Evolutionary conservation across 2,888 invertebrate genomes (phyloP).

Genomic region (Phania funesta): DNA sequence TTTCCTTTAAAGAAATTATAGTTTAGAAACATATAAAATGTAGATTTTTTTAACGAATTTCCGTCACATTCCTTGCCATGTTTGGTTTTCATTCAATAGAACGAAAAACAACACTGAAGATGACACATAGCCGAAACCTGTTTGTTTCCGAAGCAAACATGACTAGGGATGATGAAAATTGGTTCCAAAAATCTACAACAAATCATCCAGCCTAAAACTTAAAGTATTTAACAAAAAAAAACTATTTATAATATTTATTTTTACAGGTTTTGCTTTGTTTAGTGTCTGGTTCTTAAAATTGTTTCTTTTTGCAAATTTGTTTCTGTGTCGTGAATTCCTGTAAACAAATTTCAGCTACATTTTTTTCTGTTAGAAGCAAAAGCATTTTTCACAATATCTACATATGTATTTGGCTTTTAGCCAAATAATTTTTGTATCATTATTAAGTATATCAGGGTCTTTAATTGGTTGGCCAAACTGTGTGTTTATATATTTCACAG

Average conservation of each 20-base stretch:
- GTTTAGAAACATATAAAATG: no score
- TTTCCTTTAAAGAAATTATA: no score
- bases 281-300: slow-evolving; percentile 15
- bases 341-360: slow-evolving; percentile 40
- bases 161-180: no score
- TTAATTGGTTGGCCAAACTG: neutral
- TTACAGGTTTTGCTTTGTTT: neutral
- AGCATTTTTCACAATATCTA: slow-evolving; percentile 43
- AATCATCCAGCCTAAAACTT: no score
- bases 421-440: slow-evolving; percentile 32
- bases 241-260: neutral
- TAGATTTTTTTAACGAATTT: no score
- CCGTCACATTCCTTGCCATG: no score
- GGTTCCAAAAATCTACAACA: no score
- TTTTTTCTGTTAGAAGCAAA: slow-evolving; percentile 19
- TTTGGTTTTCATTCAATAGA: no score
- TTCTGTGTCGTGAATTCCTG: slow-evolving; percentile 45
- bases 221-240: no score
- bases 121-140: no score
- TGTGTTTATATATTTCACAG: slow-evolving; percentile 12
- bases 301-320: neutral
- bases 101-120: no score
- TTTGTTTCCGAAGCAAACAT: no score
- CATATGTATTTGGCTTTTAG: slow-evolving; percentile 38
- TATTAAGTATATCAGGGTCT: neutral